phyloP scores from a whole-genome alignment of 1,140 invertebrate species.

The Penaeus chinensis region DNA sequence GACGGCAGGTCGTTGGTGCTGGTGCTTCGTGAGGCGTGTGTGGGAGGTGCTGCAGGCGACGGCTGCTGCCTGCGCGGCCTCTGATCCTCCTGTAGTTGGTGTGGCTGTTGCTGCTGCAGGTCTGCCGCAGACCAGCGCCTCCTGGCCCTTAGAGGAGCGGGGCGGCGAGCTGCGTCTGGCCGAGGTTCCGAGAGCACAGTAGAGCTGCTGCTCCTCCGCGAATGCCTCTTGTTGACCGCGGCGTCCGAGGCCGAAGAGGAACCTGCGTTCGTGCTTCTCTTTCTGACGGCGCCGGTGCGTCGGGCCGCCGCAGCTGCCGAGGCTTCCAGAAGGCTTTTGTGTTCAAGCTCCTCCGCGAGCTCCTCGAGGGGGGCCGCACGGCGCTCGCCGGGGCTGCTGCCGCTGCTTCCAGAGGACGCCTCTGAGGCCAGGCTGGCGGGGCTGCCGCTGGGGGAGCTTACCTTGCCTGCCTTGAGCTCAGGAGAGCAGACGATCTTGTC shows the following conservation, averaged over 20 bases:
- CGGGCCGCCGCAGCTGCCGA: slow-evolving; percentile 30
- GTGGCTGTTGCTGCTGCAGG: slow-evolving; percentile 37
- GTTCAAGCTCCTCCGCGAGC: slow-evolving; percentile 43
- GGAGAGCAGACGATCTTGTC: slow-evolving; percentile 39
- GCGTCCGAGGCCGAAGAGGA: neutral
- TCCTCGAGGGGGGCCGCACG: slow-evolving; percentile 26
- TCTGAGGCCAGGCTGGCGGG: neutral
- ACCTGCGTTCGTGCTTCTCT: slow-evolving; percentile 23
- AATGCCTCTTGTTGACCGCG: neutral
- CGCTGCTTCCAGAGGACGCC: neutral
- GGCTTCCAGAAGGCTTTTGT: slow-evolving; percentile 40
- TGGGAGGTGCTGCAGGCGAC: neutral
- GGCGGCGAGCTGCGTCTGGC: slow-evolving; percentile 22
- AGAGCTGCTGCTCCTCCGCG: slow-evolving; percentile 34
- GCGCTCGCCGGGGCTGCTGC: slow-evolving; percentile 15
- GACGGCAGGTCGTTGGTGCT: slow-evolving; percentile 22
- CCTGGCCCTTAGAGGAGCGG: slow-evolving; percentile 39
- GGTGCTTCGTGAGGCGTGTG: slow-evolving; percentile 26
- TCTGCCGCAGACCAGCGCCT: slow-evolving; percentile 45
- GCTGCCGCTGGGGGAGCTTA: neutral
- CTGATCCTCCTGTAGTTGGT: slow-evolving; percentile 3
- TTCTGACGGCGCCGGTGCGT: slow-evolving; percentile 48
- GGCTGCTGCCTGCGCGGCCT: neutral
- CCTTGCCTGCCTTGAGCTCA: neutral
- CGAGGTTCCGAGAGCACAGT: slow-evolving; percentile 18